Base-by-base conservation (phyloP, 2,888 invertebrate species). In the Drosophila maculinotata region DNA sequence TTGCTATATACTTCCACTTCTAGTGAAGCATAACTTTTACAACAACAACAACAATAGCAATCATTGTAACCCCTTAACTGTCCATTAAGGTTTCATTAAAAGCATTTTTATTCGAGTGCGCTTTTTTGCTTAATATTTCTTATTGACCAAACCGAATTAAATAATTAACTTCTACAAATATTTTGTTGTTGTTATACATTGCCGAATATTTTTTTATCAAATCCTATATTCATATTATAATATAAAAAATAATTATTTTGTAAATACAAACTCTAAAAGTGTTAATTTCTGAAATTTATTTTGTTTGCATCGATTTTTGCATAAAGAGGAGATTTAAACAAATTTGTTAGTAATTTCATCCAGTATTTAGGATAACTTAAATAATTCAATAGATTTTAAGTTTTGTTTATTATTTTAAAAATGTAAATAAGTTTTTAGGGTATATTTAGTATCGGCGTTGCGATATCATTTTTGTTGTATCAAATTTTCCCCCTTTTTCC, bases 31-130 rank as follows among this genome's bases (percentile, higher is more conserved):
- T 14, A 17, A 6, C 10, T 31, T 12, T 12, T 17, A 28, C 39
- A 38, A 44, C 28, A 56, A 51, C 44, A 33, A 48, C 30, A 30
- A 53, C 35, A 52, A 59, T 36, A 48, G 45, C 44, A 36, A 20
- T 36, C 25, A 45, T 35, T 42, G 38, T 45, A 51, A 39, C 38
- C 44, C 68, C 26, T 41, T 52, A 65, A 60, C 66, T 48, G 57
- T 26, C 57, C 45, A 36, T 68, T 64, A 56, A 15, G 39, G 51
- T 69, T 69, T 49, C 58, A 42, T 69, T 59, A 41, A 25, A 67
- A 48, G 12, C 14, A 33, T 35, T 52, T 57, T 65, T 36, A 28
- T 20, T 15, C 12, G 41, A 25, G 23, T 36, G 30, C 17, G 2
- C 14, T 8, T 1, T 28, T 26, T 31, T 23, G 36, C 4, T 44